Conservation (phyloP, 2,113 vertebrate genomes). For the Echinops telfairi region DNA sequence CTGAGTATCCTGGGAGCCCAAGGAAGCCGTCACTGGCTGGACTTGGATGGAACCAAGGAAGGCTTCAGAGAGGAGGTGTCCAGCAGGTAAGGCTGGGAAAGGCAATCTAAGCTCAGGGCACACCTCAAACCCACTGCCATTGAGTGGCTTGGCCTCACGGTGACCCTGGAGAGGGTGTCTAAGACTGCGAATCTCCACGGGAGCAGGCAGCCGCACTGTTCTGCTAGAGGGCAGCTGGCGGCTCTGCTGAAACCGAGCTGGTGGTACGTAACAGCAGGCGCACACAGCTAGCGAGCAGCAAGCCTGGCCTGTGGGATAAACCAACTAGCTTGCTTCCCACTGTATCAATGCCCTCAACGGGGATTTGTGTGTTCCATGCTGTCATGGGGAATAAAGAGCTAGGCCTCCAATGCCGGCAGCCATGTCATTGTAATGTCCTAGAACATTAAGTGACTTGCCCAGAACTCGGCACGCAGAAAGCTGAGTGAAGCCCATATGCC, state of each 20-base stretch:
- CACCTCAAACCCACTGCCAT: too few relatives aligned
- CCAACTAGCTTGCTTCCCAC: neutral
- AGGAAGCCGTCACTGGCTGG: neutral
- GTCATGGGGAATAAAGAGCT: neutral
- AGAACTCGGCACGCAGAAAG: neutral
- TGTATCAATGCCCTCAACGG: neutral
- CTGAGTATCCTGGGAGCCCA: neutral
- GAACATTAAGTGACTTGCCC: neutral
- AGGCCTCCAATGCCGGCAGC: neutral
- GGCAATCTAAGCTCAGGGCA: neutral
- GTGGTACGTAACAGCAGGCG: neutral
- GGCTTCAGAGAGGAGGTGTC: neutral
- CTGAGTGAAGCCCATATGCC: too few relatives aligned
- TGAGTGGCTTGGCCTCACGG: too few relatives aligned
- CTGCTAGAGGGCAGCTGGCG: rapidly evolving
- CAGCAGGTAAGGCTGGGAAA: neutral
- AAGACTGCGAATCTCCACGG: neutral
- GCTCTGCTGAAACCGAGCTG: neutral
- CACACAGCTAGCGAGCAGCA: neutral
- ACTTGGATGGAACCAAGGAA: neutral
- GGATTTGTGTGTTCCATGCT: neutral
- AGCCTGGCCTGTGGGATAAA: too few relatives aligned
- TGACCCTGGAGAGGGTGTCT: neutral
- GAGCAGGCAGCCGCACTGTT: neutral
- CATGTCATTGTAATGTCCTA: neutral